These are phyloP conservation scores for Crotophaga sulcirostris DNA, from an alignment of 2,113 vertebrate genomes.

Conservation along the genomic window DNA sequence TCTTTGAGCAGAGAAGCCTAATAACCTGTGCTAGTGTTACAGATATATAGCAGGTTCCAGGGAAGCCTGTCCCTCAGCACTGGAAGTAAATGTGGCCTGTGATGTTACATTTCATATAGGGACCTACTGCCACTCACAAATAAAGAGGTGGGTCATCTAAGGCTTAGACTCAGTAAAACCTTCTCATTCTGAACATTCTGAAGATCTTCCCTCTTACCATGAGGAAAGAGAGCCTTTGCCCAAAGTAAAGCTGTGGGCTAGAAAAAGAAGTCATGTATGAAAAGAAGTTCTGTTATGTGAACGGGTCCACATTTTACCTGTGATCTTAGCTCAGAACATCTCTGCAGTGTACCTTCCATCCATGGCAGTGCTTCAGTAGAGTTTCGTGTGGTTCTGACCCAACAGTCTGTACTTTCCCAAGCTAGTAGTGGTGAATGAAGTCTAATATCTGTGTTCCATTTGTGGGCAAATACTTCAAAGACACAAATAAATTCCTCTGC, in stretches of 20 bases:
- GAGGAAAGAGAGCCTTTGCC: not conserved
- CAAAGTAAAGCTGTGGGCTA: not conserved
- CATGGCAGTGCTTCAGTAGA: not conserved
- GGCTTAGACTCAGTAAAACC: not conserved
- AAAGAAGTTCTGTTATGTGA: not conserved
- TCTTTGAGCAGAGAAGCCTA: not conserved
- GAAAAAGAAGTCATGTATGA: not conserved
- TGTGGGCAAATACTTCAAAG: conserved; percentile 1
- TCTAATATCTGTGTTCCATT: not conserved
- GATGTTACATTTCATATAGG: not conserved
- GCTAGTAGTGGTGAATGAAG: not conserved
- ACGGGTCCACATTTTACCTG: not conserved
- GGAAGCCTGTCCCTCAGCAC: not conserved
- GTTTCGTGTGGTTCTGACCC: accelerated
- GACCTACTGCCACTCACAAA: not conserved
- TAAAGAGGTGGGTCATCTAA: not conserved
- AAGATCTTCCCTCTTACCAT: not conserved
- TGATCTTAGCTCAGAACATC: not conserved
- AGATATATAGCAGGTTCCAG: not conserved
- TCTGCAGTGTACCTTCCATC: accelerated
- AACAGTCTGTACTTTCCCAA: not conserved
- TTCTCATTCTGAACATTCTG: not conserved
- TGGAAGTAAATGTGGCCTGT: not conserved
- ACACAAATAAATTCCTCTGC: conserved; percentile 14
- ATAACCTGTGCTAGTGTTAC: not conserved